Conservation (phyloP, 2,888 invertebrate species). For the Myopa testacea region DNA sequence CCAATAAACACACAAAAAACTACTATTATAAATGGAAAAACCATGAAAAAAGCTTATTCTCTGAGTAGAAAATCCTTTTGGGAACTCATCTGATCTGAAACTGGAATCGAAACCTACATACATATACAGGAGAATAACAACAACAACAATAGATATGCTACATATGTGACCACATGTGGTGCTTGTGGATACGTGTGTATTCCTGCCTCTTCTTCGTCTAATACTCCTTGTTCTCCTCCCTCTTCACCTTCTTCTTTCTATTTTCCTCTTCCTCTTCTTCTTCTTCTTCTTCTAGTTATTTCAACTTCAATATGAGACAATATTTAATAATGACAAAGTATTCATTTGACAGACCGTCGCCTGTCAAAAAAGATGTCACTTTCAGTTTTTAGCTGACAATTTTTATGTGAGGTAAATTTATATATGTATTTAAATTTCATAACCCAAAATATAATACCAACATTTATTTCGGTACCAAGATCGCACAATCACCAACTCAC, state of each 20-base stretch:
- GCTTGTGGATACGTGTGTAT: too few species aligned
- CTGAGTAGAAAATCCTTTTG: too few species aligned
- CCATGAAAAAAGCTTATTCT: too few species aligned
- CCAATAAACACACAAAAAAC: too few species aligned
- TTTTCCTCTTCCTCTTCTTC: neutral
- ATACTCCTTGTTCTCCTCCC: too few species aligned
- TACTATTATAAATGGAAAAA: too few species aligned
- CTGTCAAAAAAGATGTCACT: neutral
- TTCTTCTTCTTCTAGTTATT: too few species aligned
- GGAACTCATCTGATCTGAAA: too few species aligned
- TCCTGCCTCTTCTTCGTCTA: too few species aligned
- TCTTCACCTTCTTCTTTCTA: neutral
- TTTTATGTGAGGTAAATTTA: neutral
- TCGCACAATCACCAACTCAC: too few species aligned
- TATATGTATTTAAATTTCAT: constrained; percentile 30
- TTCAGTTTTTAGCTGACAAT: neutral
- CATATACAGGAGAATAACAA: neutral
- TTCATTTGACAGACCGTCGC: constrained; percentile 19
- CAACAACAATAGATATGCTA: neutral
- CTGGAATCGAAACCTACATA: too few species aligned
- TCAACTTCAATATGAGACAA: neutral
- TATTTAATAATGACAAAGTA: constrained; percentile 20
- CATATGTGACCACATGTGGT: neutral
- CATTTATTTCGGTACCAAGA: neutral
- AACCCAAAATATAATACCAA: constrained; percentile 23